Conservation (phyloP, 2,113 vertebrate genomes). For the Chionis minor region DNA sequence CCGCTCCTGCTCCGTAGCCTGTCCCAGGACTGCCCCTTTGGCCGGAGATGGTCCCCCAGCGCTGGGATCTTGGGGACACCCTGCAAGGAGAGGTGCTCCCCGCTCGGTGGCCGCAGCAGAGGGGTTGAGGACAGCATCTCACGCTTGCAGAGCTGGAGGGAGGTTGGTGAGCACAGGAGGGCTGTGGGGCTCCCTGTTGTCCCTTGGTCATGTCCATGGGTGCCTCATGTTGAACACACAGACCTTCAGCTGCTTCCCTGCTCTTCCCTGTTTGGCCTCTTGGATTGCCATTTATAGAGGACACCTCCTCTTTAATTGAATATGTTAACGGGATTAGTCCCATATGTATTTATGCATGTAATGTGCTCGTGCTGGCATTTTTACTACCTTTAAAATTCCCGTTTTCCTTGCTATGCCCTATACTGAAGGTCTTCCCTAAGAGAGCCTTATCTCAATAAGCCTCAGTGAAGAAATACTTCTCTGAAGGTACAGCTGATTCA, state of each 20-base stretch:
- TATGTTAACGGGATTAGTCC: neutral
- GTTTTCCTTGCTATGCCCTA: neutral
- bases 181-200: neutral
- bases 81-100: neutral
- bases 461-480: neutral
- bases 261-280: neutral
- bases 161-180: neutral
- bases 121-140: neutral
- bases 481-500: neutral
- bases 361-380: neutral
- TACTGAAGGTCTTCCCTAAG: neutral
- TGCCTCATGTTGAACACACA: neutral
- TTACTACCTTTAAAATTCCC: neutral
- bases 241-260: neutral
- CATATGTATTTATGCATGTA: accelerated
- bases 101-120: neutral
- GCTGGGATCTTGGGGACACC: neutral
- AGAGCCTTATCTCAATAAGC: neutral
- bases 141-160: neutral
- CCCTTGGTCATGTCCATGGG: neutral
- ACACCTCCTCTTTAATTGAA: neutral
- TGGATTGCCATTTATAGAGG: neutral
- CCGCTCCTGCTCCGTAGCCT: neutral
- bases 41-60: neutral
- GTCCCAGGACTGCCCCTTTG: neutral